These are phyloP conservation scores for Ormyrus rosae DNA, from an alignment of 2,888 invertebrate genomes.

Conservation along the genomic window DNA sequence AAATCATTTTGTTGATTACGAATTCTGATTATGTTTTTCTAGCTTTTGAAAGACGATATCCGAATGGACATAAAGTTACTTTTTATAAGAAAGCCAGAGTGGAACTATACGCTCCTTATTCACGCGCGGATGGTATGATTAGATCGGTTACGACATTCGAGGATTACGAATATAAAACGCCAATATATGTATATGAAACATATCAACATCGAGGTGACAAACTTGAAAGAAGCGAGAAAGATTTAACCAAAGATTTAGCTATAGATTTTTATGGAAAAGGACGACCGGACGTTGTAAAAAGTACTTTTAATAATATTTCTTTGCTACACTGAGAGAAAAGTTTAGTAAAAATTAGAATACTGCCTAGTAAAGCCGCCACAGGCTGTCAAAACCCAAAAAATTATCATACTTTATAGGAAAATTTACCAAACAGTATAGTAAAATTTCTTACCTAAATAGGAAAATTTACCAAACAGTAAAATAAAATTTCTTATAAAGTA, in stretches of 20 bases:
- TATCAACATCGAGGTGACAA: slow-evolving; percentile 81
- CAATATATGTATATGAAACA: slow-evolving; percentile 68
- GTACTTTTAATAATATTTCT: slow-evolving; percentile 72
- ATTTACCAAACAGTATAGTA: too few species aligned
- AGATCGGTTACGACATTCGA: slow-evolving; percentile 80
- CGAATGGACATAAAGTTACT: slow-evolving; percentile 82
- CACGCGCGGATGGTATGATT: slow-evolving; percentile 84
- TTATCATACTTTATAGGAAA: too few species aligned
- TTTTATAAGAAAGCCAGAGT: slow-evolving; percentile 85
- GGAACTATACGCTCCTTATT: slow-evolving; percentile 88
- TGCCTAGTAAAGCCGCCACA: too few species aligned
- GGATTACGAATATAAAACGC: slow-evolving; percentile 79
- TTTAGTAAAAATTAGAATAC: too few species aligned
- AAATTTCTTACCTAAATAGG: too few species aligned
- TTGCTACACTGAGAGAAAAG: too few species aligned
- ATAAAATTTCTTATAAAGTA: too few species aligned
- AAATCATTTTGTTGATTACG: neutral
- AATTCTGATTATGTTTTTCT: slow-evolving; percentile 44
- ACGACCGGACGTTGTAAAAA: slow-evolving; percentile 79
- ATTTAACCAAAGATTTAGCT: slow-evolving; percentile 77
- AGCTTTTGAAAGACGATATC: slow-evolving; percentile 85
- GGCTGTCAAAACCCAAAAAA: too few species aligned
- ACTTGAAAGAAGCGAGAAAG: slow-evolving; percentile 78
- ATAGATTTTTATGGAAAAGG: slow-evolving; percentile 82
- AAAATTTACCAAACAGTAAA: too few species aligned